Conservation (phyloP, 1,140 invertebrate genomes). For the Halesus radiatus region DNA sequence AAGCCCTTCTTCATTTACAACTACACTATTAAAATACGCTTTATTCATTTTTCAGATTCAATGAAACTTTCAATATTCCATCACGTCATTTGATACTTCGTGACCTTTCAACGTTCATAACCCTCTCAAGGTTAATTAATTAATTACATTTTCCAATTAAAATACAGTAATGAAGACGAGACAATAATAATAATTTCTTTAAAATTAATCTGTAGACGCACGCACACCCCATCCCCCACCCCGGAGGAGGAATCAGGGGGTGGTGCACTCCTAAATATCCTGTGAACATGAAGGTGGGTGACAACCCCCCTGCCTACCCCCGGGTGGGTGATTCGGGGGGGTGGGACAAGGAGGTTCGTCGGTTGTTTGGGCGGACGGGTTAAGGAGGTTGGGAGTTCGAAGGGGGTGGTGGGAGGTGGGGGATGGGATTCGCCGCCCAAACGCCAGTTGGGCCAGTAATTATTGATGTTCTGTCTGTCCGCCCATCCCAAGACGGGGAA, state of each 20-base stretch:
- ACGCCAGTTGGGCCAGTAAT: slow-evolving; percentile 56
- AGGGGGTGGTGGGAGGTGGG: not conserved
- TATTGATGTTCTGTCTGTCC: slow-evolving; percentile 58
- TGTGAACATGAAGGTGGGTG: too few relatives aligned
- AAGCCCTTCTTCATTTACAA: too few relatives aligned
- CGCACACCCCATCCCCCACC: slow-evolving; percentile 42
- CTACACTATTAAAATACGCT: too few relatives aligned
- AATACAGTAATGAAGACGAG: too few relatives aligned
- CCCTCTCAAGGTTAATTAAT: not conserved
- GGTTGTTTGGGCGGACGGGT: not conserved
- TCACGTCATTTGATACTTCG: too few relatives aligned
- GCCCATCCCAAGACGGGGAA: slow-evolving; percentile 43
- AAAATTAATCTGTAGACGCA: slow-evolving; percentile 24
- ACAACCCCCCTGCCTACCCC: too few relatives aligned
- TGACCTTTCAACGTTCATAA: too few relatives aligned
- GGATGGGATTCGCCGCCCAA: slow-evolving; percentile 43
- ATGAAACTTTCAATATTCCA: too few relatives aligned
- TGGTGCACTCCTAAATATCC: not conserved
- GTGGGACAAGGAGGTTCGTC: not conserved
- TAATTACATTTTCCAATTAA: not conserved
- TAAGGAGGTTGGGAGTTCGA: not conserved
- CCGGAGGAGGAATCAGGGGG: not conserved
- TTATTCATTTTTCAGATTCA: too few relatives aligned
- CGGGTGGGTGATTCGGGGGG: not conserved
- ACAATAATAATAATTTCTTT: slow-evolving; percentile 1